These are phyloP conservation scores for Zoanthus sansibaricus DNA, from an alignment of 92 coral and sea anemone genomes.

Conservation along the genomic window DNA sequence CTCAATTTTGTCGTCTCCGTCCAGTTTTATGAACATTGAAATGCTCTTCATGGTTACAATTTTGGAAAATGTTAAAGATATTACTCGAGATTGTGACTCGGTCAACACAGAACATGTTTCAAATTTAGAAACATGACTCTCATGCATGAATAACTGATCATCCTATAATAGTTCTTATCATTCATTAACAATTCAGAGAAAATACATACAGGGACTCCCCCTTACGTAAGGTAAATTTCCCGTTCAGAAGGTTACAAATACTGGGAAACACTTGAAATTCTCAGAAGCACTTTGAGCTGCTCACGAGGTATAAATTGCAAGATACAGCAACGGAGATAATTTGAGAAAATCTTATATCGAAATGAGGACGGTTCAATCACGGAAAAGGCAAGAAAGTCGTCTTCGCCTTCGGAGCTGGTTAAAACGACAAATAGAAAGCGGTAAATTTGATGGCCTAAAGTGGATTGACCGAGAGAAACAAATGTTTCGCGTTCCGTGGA, in stretches of 20 bases:
- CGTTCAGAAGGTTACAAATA: not conserved
- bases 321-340: not conserved
- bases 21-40: not conserved
- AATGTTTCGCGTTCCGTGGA: slow-evolving; percentile 77
- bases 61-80: no score
- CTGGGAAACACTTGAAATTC: not conserved
- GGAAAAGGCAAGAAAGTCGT: not conserved
- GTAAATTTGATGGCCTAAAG: slow-evolving; percentile 53
- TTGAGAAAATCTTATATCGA: not conserved
- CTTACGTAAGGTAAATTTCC: slow-evolving; percentile 26
- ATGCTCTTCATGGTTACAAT: no score
- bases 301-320: not conserved
- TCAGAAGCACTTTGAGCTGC: not conserved
- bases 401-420: slow-evolving; percentile 79
- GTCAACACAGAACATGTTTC: not conserved
- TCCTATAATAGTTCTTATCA: not conserved
- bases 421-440: slow-evolving; percentile 61
- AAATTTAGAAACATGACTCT: slow-evolving; percentile 34
- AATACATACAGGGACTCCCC: slow-evolving; percentile 30
- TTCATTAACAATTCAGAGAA: not conserved
- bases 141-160: no score
- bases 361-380: not conserved
- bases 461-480: slow-evolving; percentile 74
- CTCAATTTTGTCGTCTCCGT: not conserved
- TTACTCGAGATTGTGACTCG: no score